phyloP scores from a whole-genome alignment of 2,113 vertebrate genomes.

The Hemicordylus capensis region DNA sequence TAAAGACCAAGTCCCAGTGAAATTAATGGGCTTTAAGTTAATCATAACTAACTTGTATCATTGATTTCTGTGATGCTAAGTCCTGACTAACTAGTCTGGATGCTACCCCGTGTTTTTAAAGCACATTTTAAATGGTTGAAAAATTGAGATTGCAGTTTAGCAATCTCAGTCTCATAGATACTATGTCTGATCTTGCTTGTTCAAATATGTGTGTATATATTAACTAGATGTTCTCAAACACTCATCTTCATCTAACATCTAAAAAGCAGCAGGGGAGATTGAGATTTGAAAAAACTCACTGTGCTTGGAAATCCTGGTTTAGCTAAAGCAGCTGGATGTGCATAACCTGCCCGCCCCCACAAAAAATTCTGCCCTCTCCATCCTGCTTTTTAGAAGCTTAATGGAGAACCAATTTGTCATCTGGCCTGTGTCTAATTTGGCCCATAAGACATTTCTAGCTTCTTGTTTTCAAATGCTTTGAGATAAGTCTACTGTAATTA shows the following conservation, averaged over 20 bases:
- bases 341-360: neutral
- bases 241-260: neutral
- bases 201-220: no score
- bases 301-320: no score
- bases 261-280: neutral
- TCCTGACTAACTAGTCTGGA: no score
- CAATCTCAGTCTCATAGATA: no score
- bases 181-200: no score
- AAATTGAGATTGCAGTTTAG: neutral
- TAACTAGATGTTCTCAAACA: neutral
- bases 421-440: no score
- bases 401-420: no score
- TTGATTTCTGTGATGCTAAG: no score
- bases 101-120: constrained; percentile 5
- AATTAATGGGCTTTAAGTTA: no score
- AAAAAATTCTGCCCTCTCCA: neutral
- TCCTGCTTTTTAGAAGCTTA: neutral
- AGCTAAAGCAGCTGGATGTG: no score
- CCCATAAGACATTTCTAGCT: neutral
- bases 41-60: no score
- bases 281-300: neutral
- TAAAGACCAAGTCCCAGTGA: no score
- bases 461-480: neutral
- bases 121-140: neutral
- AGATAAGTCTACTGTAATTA: neutral